phyloP scores from a whole-genome alignment of 2,888 invertebrate species.

The Ochropacha duplaris region DNA sequence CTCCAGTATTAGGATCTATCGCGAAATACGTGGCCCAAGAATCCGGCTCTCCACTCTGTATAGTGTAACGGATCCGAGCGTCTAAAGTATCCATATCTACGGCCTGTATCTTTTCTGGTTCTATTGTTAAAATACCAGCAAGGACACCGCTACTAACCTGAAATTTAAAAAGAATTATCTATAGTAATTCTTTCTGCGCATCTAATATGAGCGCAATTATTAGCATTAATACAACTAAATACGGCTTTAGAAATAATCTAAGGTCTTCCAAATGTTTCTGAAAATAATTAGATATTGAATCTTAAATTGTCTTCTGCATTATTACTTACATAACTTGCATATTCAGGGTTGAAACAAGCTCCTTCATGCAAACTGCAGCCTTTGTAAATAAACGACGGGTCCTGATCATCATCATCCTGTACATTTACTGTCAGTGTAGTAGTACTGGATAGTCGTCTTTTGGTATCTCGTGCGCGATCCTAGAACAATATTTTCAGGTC shows the following conservation, averaged over 20 bases:
- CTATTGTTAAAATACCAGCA: conserved; percentile 91
- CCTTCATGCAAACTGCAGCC: conserved; percentile 92
- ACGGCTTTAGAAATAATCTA: no score
- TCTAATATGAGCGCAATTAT: no score
- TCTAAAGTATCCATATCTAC: conserved; percentile 95
- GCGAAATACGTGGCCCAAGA: conserved; percentile 91
- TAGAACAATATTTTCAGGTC: conserved; percentile 53
- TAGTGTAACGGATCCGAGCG: conserved; percentile 91
- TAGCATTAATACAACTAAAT: no score
- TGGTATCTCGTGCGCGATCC: conserved; percentile 92
- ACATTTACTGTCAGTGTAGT: conserved; percentile 93
- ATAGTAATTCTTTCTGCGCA: no score
- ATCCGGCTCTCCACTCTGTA: conserved; percentile 90
- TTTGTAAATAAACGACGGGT: conserved; percentile 94
- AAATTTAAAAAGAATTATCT: neutral
- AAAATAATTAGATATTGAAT: no score
- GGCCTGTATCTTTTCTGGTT: conserved; percentile 94
- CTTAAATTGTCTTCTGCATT: neutral
- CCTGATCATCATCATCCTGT: conserved; percentile 94
- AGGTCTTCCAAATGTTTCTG: no score
- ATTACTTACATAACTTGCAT: conserved; percentile 90
- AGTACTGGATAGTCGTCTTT: conserved; percentile 90
- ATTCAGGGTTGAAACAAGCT: conserved; percentile 94
- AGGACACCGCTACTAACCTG: conserved; percentile 92
- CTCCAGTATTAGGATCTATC: conserved; percentile 91